A percentile compares a stretch with the other conserved stretches of the same genome.
Conservation (phyloP, 2,797 vertebrate genomes). For the Amblyraja radiata region DNA sequence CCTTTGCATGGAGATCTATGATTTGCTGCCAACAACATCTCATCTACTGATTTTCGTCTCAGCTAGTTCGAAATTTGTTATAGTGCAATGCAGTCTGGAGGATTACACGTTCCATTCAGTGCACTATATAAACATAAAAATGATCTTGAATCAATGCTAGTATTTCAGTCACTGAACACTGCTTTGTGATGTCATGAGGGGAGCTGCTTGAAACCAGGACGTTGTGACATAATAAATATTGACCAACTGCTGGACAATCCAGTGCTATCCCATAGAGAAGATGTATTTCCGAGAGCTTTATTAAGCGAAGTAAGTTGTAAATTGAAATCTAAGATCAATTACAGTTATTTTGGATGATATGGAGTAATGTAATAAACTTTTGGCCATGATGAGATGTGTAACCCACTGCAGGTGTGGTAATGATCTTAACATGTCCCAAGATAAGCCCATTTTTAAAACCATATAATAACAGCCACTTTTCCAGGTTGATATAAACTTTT, state of each 20-base stretch:
- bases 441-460: neutral
- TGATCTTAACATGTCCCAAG: neutral
- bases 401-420: neutral
- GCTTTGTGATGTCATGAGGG: conserved; percentile 12
- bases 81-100: neutral
- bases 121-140: neutral
- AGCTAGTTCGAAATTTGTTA: neutral
- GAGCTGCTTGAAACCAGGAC: neutral
- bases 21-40: neutral
- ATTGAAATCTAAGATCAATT: neutral
- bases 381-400: neutral
- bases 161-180: neutral
- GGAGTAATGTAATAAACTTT: neutral
- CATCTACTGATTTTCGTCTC: neutral
- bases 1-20: neutral
- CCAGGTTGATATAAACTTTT: neutral
- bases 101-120: neutral
- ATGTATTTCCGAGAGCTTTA: neutral
- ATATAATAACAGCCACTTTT: neutral
- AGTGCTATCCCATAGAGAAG: neutral
- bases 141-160: neutral
- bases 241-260: neutral
- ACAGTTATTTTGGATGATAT: neutral
- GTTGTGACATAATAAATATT: neutral
- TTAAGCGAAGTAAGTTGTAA: neutral